These are phyloP conservation scores for Malacosoma neustria DNA, from an alignment of 2,888 invertebrate species.

Conservation along the genomic window DNA sequence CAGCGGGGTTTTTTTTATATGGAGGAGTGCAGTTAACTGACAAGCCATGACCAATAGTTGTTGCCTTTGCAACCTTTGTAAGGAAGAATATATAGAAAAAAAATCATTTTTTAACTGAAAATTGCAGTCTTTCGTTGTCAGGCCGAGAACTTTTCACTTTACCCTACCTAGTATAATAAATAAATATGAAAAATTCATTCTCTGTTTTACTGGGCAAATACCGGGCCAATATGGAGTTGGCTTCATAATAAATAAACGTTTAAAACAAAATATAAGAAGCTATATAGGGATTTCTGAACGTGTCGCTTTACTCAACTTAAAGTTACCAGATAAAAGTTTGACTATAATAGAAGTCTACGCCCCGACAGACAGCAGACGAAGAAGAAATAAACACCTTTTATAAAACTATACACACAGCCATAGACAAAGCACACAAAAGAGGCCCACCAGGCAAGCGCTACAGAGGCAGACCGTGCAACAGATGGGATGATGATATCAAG, in stretches of 20 bases:
- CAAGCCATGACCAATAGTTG: no score
- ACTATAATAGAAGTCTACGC: slow-evolving; percentile 13
- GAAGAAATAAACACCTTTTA: slow-evolving; percentile 12
- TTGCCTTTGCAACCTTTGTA: no score
- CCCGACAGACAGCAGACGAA: slow-evolving; percentile 12
- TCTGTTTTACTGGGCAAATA: slow-evolving; percentile 6
- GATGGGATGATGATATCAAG: no score
- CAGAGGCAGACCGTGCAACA: no score
- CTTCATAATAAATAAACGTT: slow-evolving; percentile 9
- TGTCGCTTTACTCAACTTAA: slow-evolving; percentile 8
- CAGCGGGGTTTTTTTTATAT: no score
- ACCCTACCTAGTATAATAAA: slow-evolving; percentile 8
- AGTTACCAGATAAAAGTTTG: neutral
- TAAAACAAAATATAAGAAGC: slow-evolving; percentile 8
- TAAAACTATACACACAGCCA: slow-evolving; percentile 5
- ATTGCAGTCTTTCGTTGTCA: no score
- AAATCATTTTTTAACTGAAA: no score
- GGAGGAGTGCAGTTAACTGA: no score
- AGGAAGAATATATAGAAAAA: no score
- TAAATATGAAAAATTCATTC: slow-evolving; percentile 8
- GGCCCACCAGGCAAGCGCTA: no score
- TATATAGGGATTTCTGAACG: slow-evolving; percentile 8
- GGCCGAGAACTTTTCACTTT: no score
- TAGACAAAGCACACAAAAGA: slow-evolving; percentile 7
- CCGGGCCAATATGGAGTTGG: slow-evolving; percentile 10